These are phyloP conservation scores for Idaea straminata DNA, from an alignment of 2,888 invertebrate genomes.

Conservation along the genomic window DNA sequence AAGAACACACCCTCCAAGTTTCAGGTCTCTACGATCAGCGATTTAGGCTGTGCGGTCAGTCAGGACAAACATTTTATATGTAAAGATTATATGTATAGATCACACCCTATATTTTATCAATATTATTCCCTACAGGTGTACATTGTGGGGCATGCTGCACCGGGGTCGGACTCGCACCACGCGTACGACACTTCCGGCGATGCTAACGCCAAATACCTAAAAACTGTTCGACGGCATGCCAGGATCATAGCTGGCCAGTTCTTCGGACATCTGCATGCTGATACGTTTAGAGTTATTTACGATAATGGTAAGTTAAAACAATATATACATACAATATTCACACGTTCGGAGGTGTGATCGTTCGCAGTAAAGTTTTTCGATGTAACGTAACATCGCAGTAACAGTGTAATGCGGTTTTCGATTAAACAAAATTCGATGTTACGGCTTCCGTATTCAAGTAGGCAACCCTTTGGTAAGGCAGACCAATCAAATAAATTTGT, in stretches of 20 bases:
- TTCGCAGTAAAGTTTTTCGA: no score
- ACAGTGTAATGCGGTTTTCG: no score
- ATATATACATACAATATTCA: no score
- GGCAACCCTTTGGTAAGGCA: background rate
- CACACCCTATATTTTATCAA: background rate
- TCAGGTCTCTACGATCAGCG: no score
- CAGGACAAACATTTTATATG: background rate
- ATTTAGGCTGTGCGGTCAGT: no score
- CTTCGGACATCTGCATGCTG: slow-evolving; percentile 95
- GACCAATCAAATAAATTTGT: background rate
- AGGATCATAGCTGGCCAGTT: slow-evolving; percentile 94
- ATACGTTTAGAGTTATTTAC: slow-evolving; percentile 93
- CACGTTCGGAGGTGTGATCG: no score
- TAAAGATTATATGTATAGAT: background rate
- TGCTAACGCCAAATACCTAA: slow-evolving; percentile 88
- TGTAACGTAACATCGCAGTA: no score
- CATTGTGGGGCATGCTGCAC: slow-evolving; percentile 94
- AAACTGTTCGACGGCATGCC: slow-evolving; percentile 86
- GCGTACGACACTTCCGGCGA: slow-evolving; percentile 85
- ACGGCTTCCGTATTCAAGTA: no score
- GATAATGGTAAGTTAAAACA: slow-evolving; percentile 81
- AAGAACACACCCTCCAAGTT: no score
- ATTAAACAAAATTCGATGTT: no score
- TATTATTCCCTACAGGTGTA: slow-evolving; percentile 83
- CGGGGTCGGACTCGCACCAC: slow-evolving; percentile 91